Evolutionary conservation across 2,797 vertebrate species (phyloP).

Genomic region (Orientallactaga sibirica): DNA sequence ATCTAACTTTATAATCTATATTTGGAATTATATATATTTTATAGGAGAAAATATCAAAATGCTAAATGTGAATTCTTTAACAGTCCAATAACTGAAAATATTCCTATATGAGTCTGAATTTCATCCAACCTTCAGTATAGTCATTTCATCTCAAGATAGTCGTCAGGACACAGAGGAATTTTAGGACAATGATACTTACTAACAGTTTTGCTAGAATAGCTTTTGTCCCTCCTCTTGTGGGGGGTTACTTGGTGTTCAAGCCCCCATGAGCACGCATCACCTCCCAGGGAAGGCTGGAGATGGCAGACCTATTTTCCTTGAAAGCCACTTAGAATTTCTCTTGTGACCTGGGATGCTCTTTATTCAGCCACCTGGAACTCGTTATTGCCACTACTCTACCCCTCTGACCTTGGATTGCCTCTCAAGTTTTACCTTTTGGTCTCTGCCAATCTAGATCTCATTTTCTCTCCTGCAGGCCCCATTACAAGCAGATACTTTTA

Average conservation of each 20-base stretch:
- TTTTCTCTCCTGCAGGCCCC: background rate
- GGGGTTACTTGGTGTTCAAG: slow-evolving; percentile 57
- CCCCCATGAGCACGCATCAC: background rate
- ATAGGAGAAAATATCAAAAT: slow-evolving; percentile 5
- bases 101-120: background rate
- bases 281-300: slow-evolving; percentile 25
- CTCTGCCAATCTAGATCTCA: slow-evolving; percentile 56
- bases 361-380: slow-evolving; percentile 58
- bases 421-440: slow-evolving; percentile 72
- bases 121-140: background rate
- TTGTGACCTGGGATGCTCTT: slow-evolving; percentile 61
- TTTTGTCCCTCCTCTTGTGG: background rate
- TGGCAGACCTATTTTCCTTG: slow-evolving; percentile 43
- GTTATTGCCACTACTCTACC: slow-evolving; percentile 56
- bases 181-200: background rate
- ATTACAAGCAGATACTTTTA: background rate
- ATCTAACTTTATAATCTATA: background rate
- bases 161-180: background rate
- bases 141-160: background rate
- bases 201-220: background rate
- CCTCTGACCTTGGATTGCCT: slow-evolving; percentile 39
- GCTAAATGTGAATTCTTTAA: background rate
- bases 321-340: slow-evolving; percentile 63
- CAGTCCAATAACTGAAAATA: slow-evolving; percentile 39
- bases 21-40: background rate